Evolutionary conservation across 2,797 vertebrate species (phyloP), one percentile per base, ranked within the genome.

Genomic region (Crax fasciolata): DNA sequence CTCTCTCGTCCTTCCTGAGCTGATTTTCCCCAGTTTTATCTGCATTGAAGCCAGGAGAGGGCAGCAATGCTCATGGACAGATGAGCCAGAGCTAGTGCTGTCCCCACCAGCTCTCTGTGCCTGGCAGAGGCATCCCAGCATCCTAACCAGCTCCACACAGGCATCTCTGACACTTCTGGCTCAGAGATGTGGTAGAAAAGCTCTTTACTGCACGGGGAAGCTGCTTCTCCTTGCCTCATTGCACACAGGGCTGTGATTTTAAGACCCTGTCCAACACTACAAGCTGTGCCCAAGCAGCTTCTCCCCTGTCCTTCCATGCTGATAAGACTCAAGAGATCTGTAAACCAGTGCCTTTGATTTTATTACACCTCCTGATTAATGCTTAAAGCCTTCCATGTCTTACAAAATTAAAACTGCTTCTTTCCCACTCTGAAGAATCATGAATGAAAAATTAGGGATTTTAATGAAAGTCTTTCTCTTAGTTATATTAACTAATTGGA

Each of bases 31-130:
- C 4, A 54, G 6, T 41, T 89, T 55, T 30, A 21, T 75, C 20
- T 24, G 6, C 46, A 17, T 5, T 10, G 70, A 46, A 67, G 32
- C 96, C 96, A 73, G 92, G 30, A 96, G 95, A 95, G 94, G 95
- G 95, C 95, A 97, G 95, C 96, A 97, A 73, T 20, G 94, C 63
- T 84, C 87, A 43, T 0, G 59, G 38, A 83, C 78, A 77, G 61
- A 11, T 25, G 3, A 38, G 2, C 3, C 15, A 2, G 43, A 1
- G 5, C 5, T 3, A 0, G 9, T 16, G 44, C 38, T 7, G 10
- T 20, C 7, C 15, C 8, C 14, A 13, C 5, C 3, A 0, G 3
- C 18, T 19, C 38, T 0, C 12, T 1, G 1, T 1, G 27, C 8
- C 48, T 8, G 32, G 13, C 39, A 28, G 32, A 0, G 43, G 6